Evolutionary conservation across 35 echinoderm and acorn worm species (phyloP).

Genomic region (Ptychodera flava): DNA sequence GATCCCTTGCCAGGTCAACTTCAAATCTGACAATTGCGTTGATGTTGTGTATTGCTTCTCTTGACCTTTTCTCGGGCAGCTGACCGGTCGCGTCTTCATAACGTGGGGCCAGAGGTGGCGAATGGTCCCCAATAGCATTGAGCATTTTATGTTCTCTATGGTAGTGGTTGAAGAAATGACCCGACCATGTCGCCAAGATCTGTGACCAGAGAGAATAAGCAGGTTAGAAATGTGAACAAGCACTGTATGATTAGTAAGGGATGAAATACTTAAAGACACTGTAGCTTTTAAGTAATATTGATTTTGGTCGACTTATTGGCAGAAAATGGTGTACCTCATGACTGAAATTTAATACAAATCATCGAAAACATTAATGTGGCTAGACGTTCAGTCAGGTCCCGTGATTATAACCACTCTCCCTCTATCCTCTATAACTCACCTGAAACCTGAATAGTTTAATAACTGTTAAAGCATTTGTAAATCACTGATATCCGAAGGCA

Average conservation of each 20-base stretch:
- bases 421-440: too few relatives aligned
- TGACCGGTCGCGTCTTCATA: neutral
- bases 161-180: neutral
- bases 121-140: neutral
- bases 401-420: too few relatives aligned
- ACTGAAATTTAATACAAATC: neutral
- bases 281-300: neutral
- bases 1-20: neutral
- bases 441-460: too few relatives aligned
- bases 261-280: too few relatives aligned
- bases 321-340: neutral
- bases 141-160: neutral
- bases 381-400: too few relatives aligned
- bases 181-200: neutral
- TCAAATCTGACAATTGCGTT: neutral
- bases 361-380: neutral
- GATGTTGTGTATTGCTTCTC: neutral
- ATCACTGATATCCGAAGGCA: too few relatives aligned
- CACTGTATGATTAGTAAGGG: too few relatives aligned
- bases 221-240: neutral
- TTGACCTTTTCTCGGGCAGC: neutral
- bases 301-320: too few relatives aligned
- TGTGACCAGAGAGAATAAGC: neutral
- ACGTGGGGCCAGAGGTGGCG: neutral
- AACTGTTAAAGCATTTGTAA: too few relatives aligned